phyloP scores from a whole-genome alignment of 2,113 vertebrate genomes.

The Emydura subglobosa region DNA sequence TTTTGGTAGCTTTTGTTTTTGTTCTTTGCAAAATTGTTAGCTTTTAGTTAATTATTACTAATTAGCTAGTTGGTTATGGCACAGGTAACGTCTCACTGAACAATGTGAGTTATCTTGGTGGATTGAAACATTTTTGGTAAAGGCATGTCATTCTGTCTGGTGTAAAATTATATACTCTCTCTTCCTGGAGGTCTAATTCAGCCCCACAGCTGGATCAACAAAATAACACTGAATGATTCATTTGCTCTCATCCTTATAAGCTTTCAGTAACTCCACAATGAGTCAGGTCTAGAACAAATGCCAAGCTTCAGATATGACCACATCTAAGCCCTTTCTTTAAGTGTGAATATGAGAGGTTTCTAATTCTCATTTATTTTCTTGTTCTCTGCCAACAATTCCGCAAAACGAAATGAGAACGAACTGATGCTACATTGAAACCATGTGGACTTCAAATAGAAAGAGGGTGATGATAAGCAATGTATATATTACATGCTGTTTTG shows the following conservation, averaged over 20 bases:
- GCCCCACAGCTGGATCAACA: constrained; percentile 66
- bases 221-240: constrained; percentile 60
- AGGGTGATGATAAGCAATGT: background rate
- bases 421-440: background rate
- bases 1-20: constrained; percentile 10
- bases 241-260: constrained; percentile 26
- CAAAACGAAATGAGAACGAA: background rate
- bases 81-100: constrained; percentile 24
- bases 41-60: constrained; percentile 38
- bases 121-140: constrained; percentile 33
- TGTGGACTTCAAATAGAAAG: background rate
- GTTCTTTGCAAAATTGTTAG: background rate
- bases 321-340: constrained; percentile 9
- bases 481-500: background rate
- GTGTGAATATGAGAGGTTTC: background rate
- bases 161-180: constrained; percentile 42
- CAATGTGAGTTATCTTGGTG: constrained; percentile 53
- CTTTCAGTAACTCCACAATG: constrained; percentile 46
- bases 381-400: constrained; percentile 12
- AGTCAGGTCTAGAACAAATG: constrained; percentile 56
- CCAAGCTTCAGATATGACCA: constrained; percentile 38
- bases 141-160: constrained; percentile 30
- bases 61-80: constrained; percentile 33
- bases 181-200: constrained; percentile 62
- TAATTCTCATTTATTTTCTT: constrained; percentile 16